Evolutionary conservation across 2,797 vertebrate species (phyloP).

Genomic region (Botia kubotai): DNA sequence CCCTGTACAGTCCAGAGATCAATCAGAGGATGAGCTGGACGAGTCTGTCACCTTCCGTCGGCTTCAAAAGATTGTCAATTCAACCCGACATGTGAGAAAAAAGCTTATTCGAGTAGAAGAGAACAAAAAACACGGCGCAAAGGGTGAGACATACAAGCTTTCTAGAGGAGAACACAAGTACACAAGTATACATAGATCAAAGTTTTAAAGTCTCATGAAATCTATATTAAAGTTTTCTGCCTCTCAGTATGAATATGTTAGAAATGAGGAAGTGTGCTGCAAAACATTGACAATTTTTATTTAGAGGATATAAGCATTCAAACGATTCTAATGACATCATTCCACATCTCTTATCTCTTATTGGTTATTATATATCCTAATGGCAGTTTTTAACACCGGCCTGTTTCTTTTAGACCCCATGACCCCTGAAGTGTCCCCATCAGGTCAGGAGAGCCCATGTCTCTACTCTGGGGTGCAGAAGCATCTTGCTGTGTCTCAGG

Average conservation of each 20-base stretch:
- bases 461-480: slow-evolving; percentile 86
- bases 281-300: no score
- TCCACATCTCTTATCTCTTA: no score
- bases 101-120: slow-evolving; percentile 94
- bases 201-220: no score
- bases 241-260: no score
- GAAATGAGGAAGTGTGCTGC: no score
- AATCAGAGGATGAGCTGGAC: slow-evolving; percentile 91
- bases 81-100: slow-evolving; percentile 92
- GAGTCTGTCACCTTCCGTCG: slow-evolving; percentile 91
- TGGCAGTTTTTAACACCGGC: neutral
- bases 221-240: no score
- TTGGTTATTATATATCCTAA: no score
- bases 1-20: slow-evolving; percentile 85
- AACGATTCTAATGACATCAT: no score
- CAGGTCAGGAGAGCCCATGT: slow-evolving; percentile 77
- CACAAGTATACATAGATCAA: neutral
- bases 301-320: no score
- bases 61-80: slow-evolving; percentile 94
- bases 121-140: slow-evolving; percentile 83
- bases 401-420: slow-evolving; percentile 63
- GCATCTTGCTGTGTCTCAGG: slow-evolving; percentile 76
- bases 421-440: slow-evolving; percentile 71
- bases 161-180: neutral
- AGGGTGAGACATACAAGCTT: slow-evolving; percentile 77